A percentile compares a stretch with the other conserved stretches of the same genome.
Evolutionary conservation across 2,888 invertebrate species (phyloP).

Genomic region (Zhuqinia jingwanae): DNA sequence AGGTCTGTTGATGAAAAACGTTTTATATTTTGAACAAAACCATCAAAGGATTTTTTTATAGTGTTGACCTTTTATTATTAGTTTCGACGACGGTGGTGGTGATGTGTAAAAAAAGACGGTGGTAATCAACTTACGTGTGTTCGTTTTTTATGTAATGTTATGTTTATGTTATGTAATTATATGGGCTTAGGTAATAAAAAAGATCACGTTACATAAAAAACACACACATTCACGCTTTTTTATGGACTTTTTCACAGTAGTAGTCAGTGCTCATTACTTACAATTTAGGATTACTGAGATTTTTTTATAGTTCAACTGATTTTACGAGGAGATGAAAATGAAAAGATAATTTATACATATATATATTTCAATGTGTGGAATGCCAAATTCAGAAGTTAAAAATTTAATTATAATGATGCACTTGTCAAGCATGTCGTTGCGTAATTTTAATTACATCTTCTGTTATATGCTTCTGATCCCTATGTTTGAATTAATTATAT

Average conservation of each 20-base stretch:
- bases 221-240: neutral
- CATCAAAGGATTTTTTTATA: slow-evolving; percentile 30
- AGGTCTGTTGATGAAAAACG: too few relatives aligned
- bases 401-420: neutral
- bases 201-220: slow-evolving; percentile 20
- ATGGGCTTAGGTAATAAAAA: neutral
- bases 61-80: slow-evolving; percentile 11
- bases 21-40: too few relatives aligned
- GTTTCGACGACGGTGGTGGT: too few relatives aligned
- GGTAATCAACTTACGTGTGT: slow-evolving; percentile 4
- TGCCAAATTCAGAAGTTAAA: neutral
- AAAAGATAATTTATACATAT: neutral
- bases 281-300: neutral
- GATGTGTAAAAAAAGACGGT: neutral
- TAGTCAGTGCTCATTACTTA: neutral
- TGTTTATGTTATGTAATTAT: too few relatives aligned
- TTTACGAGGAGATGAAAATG: neutral
- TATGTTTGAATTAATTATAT: too few relatives aligned
- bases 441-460: too few relatives aligned
- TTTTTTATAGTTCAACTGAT: neutral
- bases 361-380: neutral
- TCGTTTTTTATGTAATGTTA: slow-evolving; percentile 20
- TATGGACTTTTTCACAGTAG: neutral
- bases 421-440: neutral
- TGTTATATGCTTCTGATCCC: too few relatives aligned